A percentile compares a stretch with the other conserved stretches of the same genome.
These are phyloP conservation scores for Stegana nigrithorax DNA, from an alignment of 2,888 invertebrate genomes.

Conservation along the genomic window DNA sequence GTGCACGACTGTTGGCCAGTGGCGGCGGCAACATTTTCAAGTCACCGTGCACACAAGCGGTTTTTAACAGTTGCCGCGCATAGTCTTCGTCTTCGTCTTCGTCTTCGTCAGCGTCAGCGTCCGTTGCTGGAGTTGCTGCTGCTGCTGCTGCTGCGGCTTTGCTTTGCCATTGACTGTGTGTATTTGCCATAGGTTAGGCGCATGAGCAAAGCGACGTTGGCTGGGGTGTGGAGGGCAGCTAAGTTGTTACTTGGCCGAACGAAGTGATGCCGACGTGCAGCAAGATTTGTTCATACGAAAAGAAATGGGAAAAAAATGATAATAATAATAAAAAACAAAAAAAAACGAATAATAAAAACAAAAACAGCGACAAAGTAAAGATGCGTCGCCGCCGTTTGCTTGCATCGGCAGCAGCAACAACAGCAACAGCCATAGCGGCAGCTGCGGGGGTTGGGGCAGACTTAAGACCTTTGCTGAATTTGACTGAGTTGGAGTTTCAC, in stretches of 20 bases:
- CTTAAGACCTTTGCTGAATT: no score
- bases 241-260: not conserved
- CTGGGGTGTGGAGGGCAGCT: not conserved
- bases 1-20: slow-evolving; percentile 14
- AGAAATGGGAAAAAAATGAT: no score
- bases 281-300: not conserved
- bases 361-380: not conserved
- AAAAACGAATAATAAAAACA: not conserved
- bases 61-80: slow-evolving; percentile 41
- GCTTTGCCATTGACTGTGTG: slow-evolving; percentile 5
- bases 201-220: not conserved
- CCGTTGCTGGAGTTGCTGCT: not conserved
- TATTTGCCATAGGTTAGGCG: slow-evolving; percentile 1
- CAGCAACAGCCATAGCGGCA: no score
- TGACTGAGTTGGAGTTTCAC: no score
- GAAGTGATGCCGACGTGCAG: slow-evolving; percentile 5
- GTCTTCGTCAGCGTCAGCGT: not conserved
- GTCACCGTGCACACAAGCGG: slow-evolving; percentile 52
- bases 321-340: no score
- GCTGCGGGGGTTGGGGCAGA: no score
- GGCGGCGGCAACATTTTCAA: slow-evolving; percentile 38
- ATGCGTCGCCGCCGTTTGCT: not conserved
- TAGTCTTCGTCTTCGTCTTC: slow-evolving; percentile 4
- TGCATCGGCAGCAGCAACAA: no score
- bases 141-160: not conserved